Conservation (phyloP, 2,113 vertebrate genomes). For the Alces alces region DNA sequence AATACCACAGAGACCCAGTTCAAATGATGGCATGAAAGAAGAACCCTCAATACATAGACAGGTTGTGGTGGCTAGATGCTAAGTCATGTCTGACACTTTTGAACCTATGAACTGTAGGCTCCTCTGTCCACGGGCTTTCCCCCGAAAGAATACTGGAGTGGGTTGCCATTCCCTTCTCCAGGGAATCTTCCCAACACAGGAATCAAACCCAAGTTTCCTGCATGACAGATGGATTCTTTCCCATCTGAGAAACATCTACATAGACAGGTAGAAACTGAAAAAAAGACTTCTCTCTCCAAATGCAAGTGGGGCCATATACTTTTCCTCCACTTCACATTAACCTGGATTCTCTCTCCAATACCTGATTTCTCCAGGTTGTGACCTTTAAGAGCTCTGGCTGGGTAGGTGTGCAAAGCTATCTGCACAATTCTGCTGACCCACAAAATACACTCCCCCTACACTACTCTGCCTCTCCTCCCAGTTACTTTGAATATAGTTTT, state of each 20-base stretch:
- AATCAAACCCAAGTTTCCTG: background rate
- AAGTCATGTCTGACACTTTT: background rate
- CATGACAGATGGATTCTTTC: background rate
- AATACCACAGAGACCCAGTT: background rate
- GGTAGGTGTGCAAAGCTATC: accelerated
- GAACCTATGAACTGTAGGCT: background rate
- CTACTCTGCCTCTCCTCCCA: background rate
- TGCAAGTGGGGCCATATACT: too few species aligned
- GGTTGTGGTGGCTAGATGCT: background rate
- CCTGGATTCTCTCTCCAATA: background rate
- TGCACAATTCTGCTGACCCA: background rate
- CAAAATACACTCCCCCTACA: background rate
- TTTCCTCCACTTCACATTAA: background rate
- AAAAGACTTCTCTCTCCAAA: background rate
- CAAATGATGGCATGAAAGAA: background rate
- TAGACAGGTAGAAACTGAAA: background rate
- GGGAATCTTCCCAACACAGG: background rate
- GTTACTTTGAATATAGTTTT: background rate
- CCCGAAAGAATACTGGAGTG: background rate
- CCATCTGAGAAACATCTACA: background rate
- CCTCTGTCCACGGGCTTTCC: background rate
- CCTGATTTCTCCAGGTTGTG: background rate
- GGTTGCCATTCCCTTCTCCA: background rate
- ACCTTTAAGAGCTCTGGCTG: background rate
- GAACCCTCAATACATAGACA: background rate